Base-by-base conservation (phyloP, 2,113 vertebrate species). In the Addax nasomaculatus region DNA sequence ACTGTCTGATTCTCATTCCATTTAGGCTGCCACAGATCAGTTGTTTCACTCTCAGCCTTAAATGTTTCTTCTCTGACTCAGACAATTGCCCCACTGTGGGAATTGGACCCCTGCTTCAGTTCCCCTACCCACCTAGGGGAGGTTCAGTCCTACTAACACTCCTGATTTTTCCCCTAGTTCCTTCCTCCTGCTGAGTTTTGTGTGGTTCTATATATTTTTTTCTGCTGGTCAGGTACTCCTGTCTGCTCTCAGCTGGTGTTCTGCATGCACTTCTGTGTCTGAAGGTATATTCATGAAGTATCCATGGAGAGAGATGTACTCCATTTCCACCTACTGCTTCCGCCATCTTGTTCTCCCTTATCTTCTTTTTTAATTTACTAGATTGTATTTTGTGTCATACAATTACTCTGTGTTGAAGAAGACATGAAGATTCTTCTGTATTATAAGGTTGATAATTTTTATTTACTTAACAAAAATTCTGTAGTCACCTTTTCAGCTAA, bases 371-470 rank as follows among this genome's bases (percentile, higher is more conserved):
- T 89, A 91, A 83, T 89, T 80, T 78, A 16, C 89, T 86, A 33
- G 13, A 14, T 95, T 95, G 7, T 90, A 67, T 96, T 87, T 95
- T 95, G 25, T 91, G n/a, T 83, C 53, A 85, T n/a, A 33, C 53
- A 81, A 39, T 92, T 57, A 70, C 13, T 17, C 13, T 73, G 1
- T 58, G 64, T 79, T 85, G 27, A 89, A 36, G 49, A 88, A 96
- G 79, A 73, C 9, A 6, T 2, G 88, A 70, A 73, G 55, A 12
- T 91, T 70, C 25, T 64, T 76, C 51, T 95, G 14, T 86, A 80
- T 91, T 80, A 62, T 57, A 57, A 36, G 19, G 30, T 62, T 70
- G 10, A 49, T 93, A n/a, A 7, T 93, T 94, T 91, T 93, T 84
- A 78, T 97, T 79, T 39, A 53, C 10, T 83, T 86, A 70, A 83